Conservation (phyloP, 2,888 invertebrate genomes). For the Augochlorella aurata region DNA sequence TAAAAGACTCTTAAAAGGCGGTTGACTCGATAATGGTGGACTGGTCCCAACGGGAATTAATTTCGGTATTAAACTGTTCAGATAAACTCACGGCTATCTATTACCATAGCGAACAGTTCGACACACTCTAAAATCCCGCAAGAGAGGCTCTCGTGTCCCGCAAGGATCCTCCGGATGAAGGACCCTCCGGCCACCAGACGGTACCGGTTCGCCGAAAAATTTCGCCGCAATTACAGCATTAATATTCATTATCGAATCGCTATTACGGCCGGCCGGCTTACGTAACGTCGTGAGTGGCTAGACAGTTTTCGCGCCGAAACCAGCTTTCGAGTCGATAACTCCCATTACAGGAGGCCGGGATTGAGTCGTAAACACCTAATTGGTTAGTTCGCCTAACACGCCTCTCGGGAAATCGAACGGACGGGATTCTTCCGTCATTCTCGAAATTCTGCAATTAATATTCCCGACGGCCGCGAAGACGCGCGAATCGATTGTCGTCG, state of each 20-base stretch:
- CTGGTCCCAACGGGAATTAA: neutral
- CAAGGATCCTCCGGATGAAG: neutral
- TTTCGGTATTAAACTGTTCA: neutral
- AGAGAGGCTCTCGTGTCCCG: no score
- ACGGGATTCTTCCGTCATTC: neutral
- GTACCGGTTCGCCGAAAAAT: neutral
- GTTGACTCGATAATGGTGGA: neutral
- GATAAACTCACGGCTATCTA: neutral
- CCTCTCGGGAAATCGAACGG: neutral
- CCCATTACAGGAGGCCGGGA: neutral
- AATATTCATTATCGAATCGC: conserved; percentile 15
- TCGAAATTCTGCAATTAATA: conserved; percentile 26
- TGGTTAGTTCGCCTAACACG: neutral
- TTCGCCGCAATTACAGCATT: conserved; percentile 14
- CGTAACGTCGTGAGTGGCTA: neutral
- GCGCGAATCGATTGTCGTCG: neutral
- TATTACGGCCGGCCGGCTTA: neutral
- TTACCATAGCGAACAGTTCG: neutral
- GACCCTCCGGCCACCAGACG: neutral
- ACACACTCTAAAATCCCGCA: neutral
- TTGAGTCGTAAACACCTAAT: conserved; percentile 25
- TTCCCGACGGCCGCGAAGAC: neutral
- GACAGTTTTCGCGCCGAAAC: neutral
- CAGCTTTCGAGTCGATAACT: neutral
- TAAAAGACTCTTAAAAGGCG: neutral